These are phyloP conservation scores for Heptranchias perlo DNA, from an alignment of 2,113 vertebrate species.

Conservation along the genomic window DNA sequence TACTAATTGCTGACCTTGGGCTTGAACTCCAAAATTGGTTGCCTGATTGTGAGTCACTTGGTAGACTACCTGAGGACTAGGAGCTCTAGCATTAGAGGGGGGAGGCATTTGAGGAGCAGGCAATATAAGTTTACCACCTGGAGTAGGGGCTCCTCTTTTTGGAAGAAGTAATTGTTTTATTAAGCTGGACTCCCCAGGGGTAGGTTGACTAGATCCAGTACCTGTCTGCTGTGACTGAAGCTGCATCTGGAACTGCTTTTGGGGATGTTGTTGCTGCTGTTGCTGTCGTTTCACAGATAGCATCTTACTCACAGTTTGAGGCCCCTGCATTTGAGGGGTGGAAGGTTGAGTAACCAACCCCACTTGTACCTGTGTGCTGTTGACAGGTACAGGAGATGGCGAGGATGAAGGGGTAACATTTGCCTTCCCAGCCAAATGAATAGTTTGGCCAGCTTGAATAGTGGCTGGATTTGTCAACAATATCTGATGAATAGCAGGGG, in stretches of 20 bases:
- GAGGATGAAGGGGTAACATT: conserved; percentile 70
- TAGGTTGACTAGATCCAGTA: conserved; percentile 66
- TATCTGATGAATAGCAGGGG: conserved; percentile 96
- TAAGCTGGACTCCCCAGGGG: conserved; percentile 90
- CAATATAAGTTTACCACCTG: conserved; percentile 94
- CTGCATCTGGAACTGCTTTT: conserved; percentile 70
- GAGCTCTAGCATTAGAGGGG: conserved; percentile 77
- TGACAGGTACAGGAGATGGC: conserved; percentile 62
- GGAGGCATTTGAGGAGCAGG: conserved; percentile 93
- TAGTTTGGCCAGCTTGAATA: conserved; percentile 72
- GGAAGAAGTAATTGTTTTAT: conserved; percentile 98
- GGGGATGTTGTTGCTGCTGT: conserved; percentile 64
- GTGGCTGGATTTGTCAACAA: conserved; percentile 85
- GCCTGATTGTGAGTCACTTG: conserved; percentile 80
- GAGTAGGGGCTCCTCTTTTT: conserved; percentile 91
- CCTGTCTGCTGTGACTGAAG: conserved; percentile 64
- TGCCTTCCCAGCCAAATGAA: conserved; percentile 81
- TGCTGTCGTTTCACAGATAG: conserved; percentile 87
- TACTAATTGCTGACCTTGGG: conserved; percentile 74
- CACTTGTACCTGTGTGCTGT: conserved; percentile 63
- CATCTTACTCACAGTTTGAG: conserved; percentile 83
- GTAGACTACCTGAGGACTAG: conserved; percentile 89
- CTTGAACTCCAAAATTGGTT: conserved; percentile 72
- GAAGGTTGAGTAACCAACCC: conserved; percentile 65
- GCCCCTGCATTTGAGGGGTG: conserved; percentile 71